Conservation (phyloP, 2,113 vertebrate species). For the Tichodroma muraria region DNA sequence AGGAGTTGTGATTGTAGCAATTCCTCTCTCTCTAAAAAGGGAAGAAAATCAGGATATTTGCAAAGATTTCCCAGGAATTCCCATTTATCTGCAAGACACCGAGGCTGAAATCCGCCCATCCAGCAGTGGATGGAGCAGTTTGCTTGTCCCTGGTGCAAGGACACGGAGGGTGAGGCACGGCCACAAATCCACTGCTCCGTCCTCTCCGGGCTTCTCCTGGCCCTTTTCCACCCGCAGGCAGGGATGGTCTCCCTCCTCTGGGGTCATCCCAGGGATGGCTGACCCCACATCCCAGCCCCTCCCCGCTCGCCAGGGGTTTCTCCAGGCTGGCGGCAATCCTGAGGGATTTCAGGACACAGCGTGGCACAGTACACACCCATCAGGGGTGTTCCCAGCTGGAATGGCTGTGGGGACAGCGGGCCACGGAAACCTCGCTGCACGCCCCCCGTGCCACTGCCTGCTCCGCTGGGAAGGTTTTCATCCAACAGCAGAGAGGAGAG, state of each 20-base stretch:
- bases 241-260: no score
- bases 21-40: background rate
- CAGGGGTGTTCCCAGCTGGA: fast-evolving
- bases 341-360: no score
- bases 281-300: no score
- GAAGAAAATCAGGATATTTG: background rate
- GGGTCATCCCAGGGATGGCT: no score
- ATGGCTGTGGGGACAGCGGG: fast-evolving
- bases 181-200: background rate
- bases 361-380: no score
- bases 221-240: no score
- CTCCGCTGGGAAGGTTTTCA: background rate
- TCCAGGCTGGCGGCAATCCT: no score
- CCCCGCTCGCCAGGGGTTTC: no score
- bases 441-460: no score
- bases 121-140: no score
- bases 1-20: background rate
- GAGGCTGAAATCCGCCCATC: background rate
- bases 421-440: background rate
- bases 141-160: no score
- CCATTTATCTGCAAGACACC: background rate
- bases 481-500: background rate
- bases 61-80: background rate
- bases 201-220: background rate
- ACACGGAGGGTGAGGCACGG: background rate